These are phyloP conservation scores for Ispidina lecontei DNA, from an alignment of 2,797 vertebrate species.

Conservation along the genomic window DNA sequence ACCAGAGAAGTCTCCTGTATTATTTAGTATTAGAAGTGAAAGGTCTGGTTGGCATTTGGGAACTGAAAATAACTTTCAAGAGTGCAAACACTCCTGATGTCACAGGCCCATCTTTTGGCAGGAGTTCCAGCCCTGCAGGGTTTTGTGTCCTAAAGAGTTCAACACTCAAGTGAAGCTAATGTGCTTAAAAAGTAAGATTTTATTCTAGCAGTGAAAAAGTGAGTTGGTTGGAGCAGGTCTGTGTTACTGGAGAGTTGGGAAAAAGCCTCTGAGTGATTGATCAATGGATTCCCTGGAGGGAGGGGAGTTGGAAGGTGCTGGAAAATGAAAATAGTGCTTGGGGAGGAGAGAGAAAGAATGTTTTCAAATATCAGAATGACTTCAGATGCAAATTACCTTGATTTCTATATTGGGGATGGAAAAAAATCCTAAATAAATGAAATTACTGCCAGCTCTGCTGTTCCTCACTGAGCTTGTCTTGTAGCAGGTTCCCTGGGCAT, in stretches of 20 bases:
- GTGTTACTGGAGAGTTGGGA: background rate
- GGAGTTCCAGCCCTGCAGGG: background rate
- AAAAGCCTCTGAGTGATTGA: background rate
- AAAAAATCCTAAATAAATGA: background rate
- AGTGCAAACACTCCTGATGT: slow-evolving; percentile 19
- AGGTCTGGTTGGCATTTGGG: background rate
- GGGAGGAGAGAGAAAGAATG: background rate
- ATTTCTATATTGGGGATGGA: background rate
- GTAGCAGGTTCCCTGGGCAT: background rate
- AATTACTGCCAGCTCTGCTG: background rate
- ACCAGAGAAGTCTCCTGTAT: background rate
- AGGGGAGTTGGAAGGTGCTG: background rate
- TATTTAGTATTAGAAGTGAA: background rate
- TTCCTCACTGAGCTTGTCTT: background rate
- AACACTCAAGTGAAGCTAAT: background rate
- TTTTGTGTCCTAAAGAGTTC: background rate
- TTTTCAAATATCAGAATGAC: background rate
- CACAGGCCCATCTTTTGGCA: background rate
- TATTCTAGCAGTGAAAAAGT: background rate
- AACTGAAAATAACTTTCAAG: background rate
- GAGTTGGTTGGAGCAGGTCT: background rate
- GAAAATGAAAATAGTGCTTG: background rate
- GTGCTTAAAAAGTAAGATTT: background rate
- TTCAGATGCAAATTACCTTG: background rate
- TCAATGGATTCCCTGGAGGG: background rate